A percentile compares a stretch with the other conserved stretches of the same genome.
Conservation (phyloP, 2,797 vertebrate species). For the Neosilurus mollespiculum region DNA sequence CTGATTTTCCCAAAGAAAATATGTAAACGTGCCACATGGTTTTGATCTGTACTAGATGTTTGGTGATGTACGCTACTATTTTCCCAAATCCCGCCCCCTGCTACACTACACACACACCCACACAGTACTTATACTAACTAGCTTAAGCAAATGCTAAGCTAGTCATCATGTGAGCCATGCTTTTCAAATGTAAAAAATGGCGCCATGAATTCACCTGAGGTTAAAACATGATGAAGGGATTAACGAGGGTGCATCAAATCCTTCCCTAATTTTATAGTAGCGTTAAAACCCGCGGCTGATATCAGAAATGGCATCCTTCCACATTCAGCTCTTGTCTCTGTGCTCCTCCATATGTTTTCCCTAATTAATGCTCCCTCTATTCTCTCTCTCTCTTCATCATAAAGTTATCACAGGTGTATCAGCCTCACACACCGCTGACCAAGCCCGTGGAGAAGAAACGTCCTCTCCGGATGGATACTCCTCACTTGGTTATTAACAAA, state of each 20-base stretch:
- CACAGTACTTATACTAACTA: not conserved
- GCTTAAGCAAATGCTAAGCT: not conserved
- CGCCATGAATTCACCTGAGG: not conserved
- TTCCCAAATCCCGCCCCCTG: too few species aligned
- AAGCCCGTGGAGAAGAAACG: not conserved
- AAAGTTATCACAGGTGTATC: constrained; percentile 36
- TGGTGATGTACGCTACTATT: too few species aligned
- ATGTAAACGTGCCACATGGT: too few species aligned
- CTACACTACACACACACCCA: too few species aligned
- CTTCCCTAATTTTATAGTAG: not conserved
- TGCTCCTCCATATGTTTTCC: constrained; percentile 6
- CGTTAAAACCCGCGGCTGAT: not conserved
- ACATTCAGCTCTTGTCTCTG: not conserved
- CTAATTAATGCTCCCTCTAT: constrained; percentile 26
- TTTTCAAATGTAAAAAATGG: not conserved
- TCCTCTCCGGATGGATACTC: constrained; percentile 16
- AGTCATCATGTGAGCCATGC: not conserved
- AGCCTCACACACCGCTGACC: not conserved
- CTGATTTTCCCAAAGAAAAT: too few species aligned
- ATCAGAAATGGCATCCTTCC: not conserved
- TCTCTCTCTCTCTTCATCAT: constrained; percentile 19
- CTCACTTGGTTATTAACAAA: constrained; percentile 37
- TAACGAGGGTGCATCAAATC: not conserved
- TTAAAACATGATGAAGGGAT: not conserved
- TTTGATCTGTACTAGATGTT: too few species aligned